Evolutionary conservation across 2,888 invertebrate genomes (phyloP).

Genomic region (Cistogaster globosa): DNA sequence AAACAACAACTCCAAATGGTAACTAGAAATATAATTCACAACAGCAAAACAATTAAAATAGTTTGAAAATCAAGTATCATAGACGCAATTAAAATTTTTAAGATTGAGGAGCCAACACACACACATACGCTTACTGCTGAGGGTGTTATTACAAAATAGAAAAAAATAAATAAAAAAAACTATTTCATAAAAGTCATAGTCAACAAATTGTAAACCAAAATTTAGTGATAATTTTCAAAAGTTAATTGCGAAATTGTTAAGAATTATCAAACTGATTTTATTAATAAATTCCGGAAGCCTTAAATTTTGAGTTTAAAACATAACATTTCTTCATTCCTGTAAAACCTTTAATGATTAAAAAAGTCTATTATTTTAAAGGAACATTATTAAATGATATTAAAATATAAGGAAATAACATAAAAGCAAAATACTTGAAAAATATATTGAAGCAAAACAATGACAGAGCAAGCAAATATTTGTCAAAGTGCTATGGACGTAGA

Average conservation of each 20-base stretch:
- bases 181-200: constrained; percentile 31
- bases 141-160: constrained; percentile 3
- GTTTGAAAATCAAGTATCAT: not conserved
- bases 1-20: constrained; percentile 10
- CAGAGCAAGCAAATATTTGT: constrained; percentile 72
- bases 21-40: constrained; percentile 3
- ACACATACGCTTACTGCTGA: not conserved
- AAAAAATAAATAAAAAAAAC: constrained; percentile 12
- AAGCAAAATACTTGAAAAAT: constrained; percentile 9
- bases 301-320: not conserved
- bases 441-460: constrained; percentile 66
- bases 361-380: not conserved
- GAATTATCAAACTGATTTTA: not conserved
- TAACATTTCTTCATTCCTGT: not conserved
- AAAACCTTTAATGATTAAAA: not conserved
- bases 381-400: constrained; percentile 14
- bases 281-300: too few relatives aligned
- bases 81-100: constrained; percentile 42
- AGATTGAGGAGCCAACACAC: constrained; percentile 3
- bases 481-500: constrained; percentile 73
- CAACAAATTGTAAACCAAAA: not conserved
- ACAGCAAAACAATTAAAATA: constrained; percentile 2
- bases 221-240: not conserved
- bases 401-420: constrained; percentile 19
- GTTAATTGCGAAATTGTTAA: not conserved